phyloP scores from a whole-genome alignment of 2,888 invertebrate genomes.

The Leptopterna dolabrata region DNA sequence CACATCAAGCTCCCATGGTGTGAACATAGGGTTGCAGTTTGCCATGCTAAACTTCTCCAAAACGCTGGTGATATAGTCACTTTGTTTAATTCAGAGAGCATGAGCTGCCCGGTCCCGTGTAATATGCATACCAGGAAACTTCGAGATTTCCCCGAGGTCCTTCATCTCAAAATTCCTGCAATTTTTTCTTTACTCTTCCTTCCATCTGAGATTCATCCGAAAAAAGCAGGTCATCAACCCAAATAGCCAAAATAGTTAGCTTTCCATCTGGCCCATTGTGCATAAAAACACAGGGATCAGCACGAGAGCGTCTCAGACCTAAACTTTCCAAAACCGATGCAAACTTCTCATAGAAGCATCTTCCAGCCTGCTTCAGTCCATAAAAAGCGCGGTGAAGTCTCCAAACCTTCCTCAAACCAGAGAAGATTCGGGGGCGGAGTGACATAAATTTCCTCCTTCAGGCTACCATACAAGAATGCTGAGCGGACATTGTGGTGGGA shows the following conservation, averaged over 20 bases:
- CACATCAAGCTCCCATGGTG: neutral
- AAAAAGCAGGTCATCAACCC: conserved; percentile 19
- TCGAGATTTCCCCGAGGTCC: neutral
- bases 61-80: neutral
- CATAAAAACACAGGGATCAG: conserved; percentile 13
- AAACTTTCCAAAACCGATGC: neutral
- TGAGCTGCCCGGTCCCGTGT: neutral
- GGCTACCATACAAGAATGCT: conserved; percentile 4
- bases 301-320: neutral
- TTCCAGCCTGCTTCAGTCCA: conserved; percentile 15
- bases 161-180: conserved; percentile 6
- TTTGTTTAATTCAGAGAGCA: neutral
- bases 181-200: neutral
- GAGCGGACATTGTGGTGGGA: neutral
- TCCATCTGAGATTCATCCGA: neutral
- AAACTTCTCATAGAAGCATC: neutral
- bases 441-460: conserved; percentile 32
- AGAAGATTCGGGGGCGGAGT: neutral
- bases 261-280: neutral
- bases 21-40: neutral
- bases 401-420: neutral
- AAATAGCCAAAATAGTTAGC: neutral
- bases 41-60: conserved; percentile 25
- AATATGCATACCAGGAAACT: neutral
- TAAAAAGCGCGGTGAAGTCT: conserved; percentile 7